These are phyloP conservation scores for human DNA, from an alignment of 2,113 vertebrate species.

Conservation along the genomic window GRCh38 chr5:38947001-38947500, in stretches of 20 bases:
- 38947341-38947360: constrained; percentile 98
- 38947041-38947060: neutral
- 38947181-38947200: constrained; percentile 34
- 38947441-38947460: constrained; percentile 84
- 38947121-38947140: constrained; percentile 28
- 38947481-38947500: constrained; percentile 23
- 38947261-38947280: constrained; percentile 98
- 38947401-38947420: constrained; percentile 98
- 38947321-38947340: constrained; percentile 94
- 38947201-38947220: neutral
- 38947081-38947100: neutral
- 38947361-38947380: constrained; percentile 97
- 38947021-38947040: neutral
- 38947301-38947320: constrained; percentile 97
- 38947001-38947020: constrained; percentile 24
- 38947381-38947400: constrained; percentile 97
- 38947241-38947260: neutral
- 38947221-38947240: neutral
- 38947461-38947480: constrained; percentile 56
- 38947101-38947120: neutral
- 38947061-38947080: neutral
- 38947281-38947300: constrained; percentile 94
- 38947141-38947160: neutral
- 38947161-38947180: neutral
- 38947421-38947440: constrained; percentile 99